Evolutionary conservation across 1,140 invertebrate genomes (phyloP).

Genomic region (Cardiocondyla obscurior): DNA sequence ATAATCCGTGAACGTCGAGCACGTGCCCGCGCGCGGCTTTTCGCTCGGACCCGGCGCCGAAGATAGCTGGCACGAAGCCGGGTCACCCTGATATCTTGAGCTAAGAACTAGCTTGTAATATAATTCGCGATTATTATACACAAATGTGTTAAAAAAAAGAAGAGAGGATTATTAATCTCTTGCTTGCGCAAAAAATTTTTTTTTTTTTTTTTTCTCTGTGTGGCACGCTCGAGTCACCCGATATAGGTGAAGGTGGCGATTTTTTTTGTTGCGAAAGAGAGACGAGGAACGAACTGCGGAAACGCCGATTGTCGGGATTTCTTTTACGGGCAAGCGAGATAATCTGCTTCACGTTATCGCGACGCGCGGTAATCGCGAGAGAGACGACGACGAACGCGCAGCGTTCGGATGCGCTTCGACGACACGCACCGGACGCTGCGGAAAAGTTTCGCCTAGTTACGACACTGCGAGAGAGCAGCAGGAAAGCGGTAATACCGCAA

Average conservation of each 20-base stretch:
- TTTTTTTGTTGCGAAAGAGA: constrained; percentile 3
- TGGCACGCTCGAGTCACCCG: background rate
- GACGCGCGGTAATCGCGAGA: background rate
- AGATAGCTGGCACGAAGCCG: no score
- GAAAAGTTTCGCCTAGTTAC: constrained; percentile 28
- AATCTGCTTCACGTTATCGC: constrained; percentile 29
- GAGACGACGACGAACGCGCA: no score
- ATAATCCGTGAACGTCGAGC: constrained; percentile 30
- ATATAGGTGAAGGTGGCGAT: constrained; percentile 24
- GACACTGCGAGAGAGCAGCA: constrained; percentile 59
- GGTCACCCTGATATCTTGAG: no score
- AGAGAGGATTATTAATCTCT: no score
- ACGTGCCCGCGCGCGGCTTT: background rate
- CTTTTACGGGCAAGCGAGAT: constrained; percentile 14
- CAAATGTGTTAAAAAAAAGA: no score
- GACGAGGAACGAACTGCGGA: background rate
- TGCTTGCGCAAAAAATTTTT: constrained; percentile 34
- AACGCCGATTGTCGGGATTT: constrained; percentile 13
- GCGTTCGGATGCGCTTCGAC: background rate
- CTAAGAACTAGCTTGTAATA: no score
- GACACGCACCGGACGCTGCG: background rate
- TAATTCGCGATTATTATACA: no score
- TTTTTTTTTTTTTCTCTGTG: no score
- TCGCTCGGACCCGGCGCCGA: no score
- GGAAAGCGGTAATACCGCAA: constrained; percentile 16